Base-by-base conservation (phyloP, 2,797 vertebrate genomes). In the Oryzias dopingdopingensis region DNA sequence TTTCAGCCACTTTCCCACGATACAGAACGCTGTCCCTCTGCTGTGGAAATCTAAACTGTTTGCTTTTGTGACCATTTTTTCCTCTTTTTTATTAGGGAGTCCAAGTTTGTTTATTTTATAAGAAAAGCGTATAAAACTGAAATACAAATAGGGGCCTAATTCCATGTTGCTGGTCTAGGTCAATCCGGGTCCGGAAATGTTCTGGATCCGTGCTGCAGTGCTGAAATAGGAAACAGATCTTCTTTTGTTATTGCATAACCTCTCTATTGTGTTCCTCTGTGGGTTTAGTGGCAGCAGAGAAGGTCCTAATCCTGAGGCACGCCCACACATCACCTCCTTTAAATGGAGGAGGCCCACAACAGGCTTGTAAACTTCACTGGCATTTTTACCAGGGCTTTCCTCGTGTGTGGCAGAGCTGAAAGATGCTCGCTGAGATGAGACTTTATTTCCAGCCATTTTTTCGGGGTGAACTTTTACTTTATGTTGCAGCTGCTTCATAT, bases 361-460 rank as follows among this genome's bases (percentile, higher is more conserved):
- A 57, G 70, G 77, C 76, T 79, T 80, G 83, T 88, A 82, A 75
- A 92, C 80, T 82, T 86, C 75, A 74, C 77, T 69, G 75, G 67
- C 55, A 49, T 81, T 77, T 67, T 77, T 86, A 84, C 79, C 63
- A 49, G 58, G 47, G 53, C 76, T 83, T 71, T 88, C 83, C 76
- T 80, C 14, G 52, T 84, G 80, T 86, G 86, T 83, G 84, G 81
- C 76, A 70, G 63, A 77, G 71, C 81, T 56, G 72, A 72, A 81
- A 57, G 72, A 63, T 73, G 60, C 74, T 85, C 2, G 32, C 32
- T 13, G 32, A 37, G 32, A 37, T 37, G 10, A 37, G 10, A 37
- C 32, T 3, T 37, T 10, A 12, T 37, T 37, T 12, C 10, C 10
- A 37, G 12, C 10, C 10, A 12, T 37, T 12, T 37, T 12, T 37